Evolutionary conservation across 2,888 invertebrate species (phyloP).

Genomic region (Watsonalla binaria): DNA sequence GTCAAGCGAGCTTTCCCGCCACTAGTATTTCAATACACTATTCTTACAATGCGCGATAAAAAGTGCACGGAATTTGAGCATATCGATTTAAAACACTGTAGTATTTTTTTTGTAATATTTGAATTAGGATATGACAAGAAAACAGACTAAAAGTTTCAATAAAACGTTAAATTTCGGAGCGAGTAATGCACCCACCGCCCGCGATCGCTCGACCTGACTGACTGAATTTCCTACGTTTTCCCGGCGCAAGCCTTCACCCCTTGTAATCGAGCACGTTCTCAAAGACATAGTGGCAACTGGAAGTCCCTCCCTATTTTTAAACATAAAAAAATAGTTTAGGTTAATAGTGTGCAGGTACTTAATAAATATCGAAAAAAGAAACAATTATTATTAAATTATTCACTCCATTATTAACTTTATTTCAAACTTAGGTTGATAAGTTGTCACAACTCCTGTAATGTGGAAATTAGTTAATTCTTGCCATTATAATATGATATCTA

Average conservation of each 20-base stretch:
- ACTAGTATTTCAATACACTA: slow-evolving; percentile 68
- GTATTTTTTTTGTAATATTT: slow-evolving; percentile 26
- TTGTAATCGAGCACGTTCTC: slow-evolving; percentile 73
- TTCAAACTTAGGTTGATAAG: too few species aligned
- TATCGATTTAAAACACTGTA: slow-evolving; percentile 22
- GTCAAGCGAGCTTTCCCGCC: slow-evolving; percentile 78
- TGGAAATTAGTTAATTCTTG: too few species aligned
- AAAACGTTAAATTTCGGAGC: slow-evolving; percentile 39
- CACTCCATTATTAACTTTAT: too few species aligned
- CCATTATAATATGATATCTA: too few species aligned
- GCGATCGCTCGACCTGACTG: slow-evolving; percentile 70
- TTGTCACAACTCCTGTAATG: too few species aligned
- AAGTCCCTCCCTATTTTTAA: too few species aligned
- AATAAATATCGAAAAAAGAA: too few species aligned
- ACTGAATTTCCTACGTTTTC: slow-evolving; percentile 71
- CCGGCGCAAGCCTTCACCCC: slow-evolving; percentile 77
- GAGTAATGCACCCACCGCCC: slow-evolving; percentile 49
- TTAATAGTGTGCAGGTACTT: too few species aligned
- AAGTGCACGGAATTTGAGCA: slow-evolving; percentile 13
- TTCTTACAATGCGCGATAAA: slow-evolving; percentile 32
- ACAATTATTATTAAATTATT: too few species aligned
- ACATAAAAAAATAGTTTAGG: too few species aligned
- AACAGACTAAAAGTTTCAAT: slow-evolving; percentile 69
- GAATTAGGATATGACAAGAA: slow-evolving; percentile 48
- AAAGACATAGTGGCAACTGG: slow-evolving; percentile 45